Base-by-base conservation (phyloP, 2,888 invertebrate genomes). In the Acleris laterana region DNA sequence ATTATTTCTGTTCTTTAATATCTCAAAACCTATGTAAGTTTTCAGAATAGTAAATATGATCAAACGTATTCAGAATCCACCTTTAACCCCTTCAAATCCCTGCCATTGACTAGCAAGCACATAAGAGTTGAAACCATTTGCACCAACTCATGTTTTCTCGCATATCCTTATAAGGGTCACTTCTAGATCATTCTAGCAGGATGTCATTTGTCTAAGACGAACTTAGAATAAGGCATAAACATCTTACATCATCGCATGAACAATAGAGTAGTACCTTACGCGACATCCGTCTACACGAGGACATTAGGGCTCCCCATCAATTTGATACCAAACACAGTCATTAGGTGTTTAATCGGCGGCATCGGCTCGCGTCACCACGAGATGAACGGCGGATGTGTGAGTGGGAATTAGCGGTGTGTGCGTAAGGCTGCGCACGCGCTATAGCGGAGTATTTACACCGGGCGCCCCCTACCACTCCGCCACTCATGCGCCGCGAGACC, bases 401-500 rank as follows among this genome's bases (percentile, higher is more conserved):
- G 81, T 72, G 70, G 19, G 22, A 38, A 32, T 63, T 65, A 68
- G 63, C 63, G 60, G 68, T 70, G 89, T 86, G 84, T 85, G 86
- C 82, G 87, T 84, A 76, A 38, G 80, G 83, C 83, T 80, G 86
- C 83, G 90, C 90, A 87, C 88, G 88, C 89, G 90, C 84, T 72
- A 82, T 82, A 83, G 76, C 86, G 81, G 81, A 82, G 90, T 93
- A 93, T 93, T 91, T 93, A 93, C 93, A 82, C 86, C 87, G 85
- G 70, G 85, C 87, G 88, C 88, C 91, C 91, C 89, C 92, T 92
- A 87, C 93, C 91, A 92, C 89, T 83, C 80, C 83, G 87, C 81
- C 93, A 93, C 93, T 93, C 90, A 92, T 90, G 92, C 92, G 88
- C 91, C 82, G 90, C 84, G 75, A 85, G 89, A 88, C 85, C 83